Base-by-base conservation (phyloP, 2,888 invertebrate genomes). In the Gymnosoma rotundatum region DNA sequence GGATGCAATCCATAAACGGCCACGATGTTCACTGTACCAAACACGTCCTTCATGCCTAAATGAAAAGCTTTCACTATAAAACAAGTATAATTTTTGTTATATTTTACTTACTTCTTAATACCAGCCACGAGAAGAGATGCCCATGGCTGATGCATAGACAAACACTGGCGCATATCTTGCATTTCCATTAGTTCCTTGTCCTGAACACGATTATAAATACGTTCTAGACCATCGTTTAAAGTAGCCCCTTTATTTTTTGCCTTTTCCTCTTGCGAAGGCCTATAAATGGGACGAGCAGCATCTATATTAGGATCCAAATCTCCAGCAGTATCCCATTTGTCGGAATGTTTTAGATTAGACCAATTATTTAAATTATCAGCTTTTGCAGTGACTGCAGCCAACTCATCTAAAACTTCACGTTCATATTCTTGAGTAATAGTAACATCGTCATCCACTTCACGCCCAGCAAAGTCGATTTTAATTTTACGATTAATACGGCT, bases 121-220 rank as follows among this genome's bases (percentile, higher is more conserved):
- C 98, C 99, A n/a, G 95, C 94, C 0, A 98, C 95, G 0, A 99
- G 93, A 45, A 99, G 93, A 0, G 98, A 97, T 0, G 99, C 99
- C 95, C 97, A 98, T 0, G 99, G 99, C 90, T 99, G 99, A 92
- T 98, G 98, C 96, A 99, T 95, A 88, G 97, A 98, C 16, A 99
- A 93, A 91, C 98, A 99, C 88, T 95, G 93, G 1, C 98, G 98
- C 87, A 95, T 93, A 92, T 98, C 98, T 60, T 94, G 94, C 95
- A 98, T 96, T 93, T 96, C 96, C 88, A 96, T 94, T 70, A 96
- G 92, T 90, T 95, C 95, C 58, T 94, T 93, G 90, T 98, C 97
- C 90, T 98, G 97, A 16, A 96, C 94, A 3, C 95, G 93, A 83
- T 93, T 92, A 78, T 90, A 92, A 14, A 88, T 86, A 3, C 89